A percentile compares a stretch with the other conserved stretches of the same genome.
Conservation (phyloP, 1,140 invertebrate species). For the Calephelis nemesis region DNA sequence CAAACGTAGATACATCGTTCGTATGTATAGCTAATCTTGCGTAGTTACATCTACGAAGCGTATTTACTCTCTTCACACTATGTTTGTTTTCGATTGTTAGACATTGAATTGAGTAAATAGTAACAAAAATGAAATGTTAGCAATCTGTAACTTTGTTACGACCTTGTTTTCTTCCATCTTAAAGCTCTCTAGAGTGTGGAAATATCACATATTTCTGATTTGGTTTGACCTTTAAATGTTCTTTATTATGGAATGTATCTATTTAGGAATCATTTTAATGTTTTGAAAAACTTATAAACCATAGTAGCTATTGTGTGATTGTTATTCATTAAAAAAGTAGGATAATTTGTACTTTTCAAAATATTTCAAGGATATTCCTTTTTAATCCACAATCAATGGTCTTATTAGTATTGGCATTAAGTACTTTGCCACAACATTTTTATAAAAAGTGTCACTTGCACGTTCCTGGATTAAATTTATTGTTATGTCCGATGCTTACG, state of each 20-base stretch:
- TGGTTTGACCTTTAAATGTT: background rate
- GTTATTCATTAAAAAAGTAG: no score
- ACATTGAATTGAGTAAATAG: conserved; percentile 23
- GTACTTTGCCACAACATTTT: no score
- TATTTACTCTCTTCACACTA: conserved; percentile 22
- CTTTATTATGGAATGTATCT: background rate
- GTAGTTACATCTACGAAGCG: conserved; percentile 9
- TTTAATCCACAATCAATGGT: no score
- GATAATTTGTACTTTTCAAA: no score
- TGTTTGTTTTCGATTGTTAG: conserved; percentile 20
- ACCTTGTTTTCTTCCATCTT: conserved; percentile 8
- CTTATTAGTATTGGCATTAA: no score
- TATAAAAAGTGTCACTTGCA: no score
- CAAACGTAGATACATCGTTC: conserved; percentile 12
- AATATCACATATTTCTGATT: conserved; percentile 3
- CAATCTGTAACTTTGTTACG: conserved; percentile 12
- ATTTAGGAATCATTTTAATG: no score
- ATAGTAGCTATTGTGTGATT: no score
- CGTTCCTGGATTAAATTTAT: no score
- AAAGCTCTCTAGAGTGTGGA: background rate
- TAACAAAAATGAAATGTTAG: conserved; percentile 13
- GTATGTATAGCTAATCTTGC: conserved; percentile 20
- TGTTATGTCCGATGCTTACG: no score
- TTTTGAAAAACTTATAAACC: no score
- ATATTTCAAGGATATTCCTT: no score